phyloP scores from a whole-genome alignment of 2,888 invertebrate species.

The Hyppa rectilinea region DNA sequence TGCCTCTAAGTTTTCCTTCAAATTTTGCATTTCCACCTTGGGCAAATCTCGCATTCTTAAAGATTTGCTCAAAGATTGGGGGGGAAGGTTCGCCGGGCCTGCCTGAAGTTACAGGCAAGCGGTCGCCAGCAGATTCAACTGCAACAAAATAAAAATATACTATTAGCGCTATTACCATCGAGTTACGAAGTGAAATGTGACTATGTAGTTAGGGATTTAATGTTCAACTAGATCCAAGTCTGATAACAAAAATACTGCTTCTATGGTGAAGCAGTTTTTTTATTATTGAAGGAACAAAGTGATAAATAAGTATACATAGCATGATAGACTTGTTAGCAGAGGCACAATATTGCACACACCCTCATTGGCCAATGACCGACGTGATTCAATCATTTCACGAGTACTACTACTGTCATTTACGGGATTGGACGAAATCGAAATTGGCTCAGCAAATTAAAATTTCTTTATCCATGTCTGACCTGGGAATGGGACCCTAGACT shows the following conservation, averaged over 20 bases:
- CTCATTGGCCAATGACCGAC: background rate
- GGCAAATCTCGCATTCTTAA: slow-evolving; percentile 98
- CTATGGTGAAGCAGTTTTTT: background rate
- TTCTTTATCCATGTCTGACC: background rate
- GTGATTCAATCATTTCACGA: background rate
- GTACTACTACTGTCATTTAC: background rate
- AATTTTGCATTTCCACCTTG: slow-evolving; percentile 98
- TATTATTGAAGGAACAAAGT: background rate
- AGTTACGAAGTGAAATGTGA: background rate
- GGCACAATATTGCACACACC: background rate
- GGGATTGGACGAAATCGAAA: background rate
- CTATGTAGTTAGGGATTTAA: background rate
- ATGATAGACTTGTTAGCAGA: background rate
- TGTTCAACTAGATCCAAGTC: background rate
- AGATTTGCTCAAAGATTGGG: slow-evolving; percentile 98
- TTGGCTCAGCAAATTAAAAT: background rate
- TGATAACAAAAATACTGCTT: no score
- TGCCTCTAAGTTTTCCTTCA: slow-evolving; percentile 97
- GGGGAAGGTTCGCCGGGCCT: slow-evolving; percentile 95
- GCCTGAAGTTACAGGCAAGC: slow-evolving; percentile 81
- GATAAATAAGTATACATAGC: background rate
- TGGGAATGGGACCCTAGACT: background rate
- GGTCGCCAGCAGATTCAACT: slow-evolving; percentile 92
- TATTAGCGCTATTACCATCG: slow-evolving; percentile 8
- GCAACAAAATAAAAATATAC: slow-evolving; percentile 83